Evolutionary conservation across 92 coral and sea anemone species (phyloP), one percentile per base, ranked within the genome.

Genomic region (Porites rus): DNA sequence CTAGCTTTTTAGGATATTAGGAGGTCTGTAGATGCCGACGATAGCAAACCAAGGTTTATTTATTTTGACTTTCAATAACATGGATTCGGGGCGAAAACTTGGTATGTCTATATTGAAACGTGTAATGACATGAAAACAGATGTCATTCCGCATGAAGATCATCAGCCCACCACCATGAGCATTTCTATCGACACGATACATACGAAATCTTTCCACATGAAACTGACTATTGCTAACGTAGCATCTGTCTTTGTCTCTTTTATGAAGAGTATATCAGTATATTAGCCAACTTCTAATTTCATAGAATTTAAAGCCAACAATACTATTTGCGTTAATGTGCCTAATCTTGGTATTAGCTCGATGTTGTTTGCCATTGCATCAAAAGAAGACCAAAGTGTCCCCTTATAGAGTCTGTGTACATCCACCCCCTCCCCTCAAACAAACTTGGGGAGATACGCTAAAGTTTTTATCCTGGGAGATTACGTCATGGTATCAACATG

Each of bases 161-260:
- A 88, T 51, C 38, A 88, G 54, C 24, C 85, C 89, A 38, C 76
- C 89, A 18, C 92, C 92, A 77, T 75, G 79, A 53, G 83, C 65
- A 19, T 88, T 19, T 88, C 83, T 88, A 71, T 87, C 87, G 54
- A 75, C 62, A 11, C 84, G 64, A 20, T 38, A 24, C 76, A 85
- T 63, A 56, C 87, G 76, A 72, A 70, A 81, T 11, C 87, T 81
- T 21, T 72, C 79, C 17, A 87, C 75, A 72, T 31, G n/a, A 38
- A 38, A 38, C 6, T 72, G 87, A 65, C 77, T 51, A 69, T 81
- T 62, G 28, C 78, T 75, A 13, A 86, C 21, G 25, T 81, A 38
- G 64, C 38, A 75, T 81, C 91, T 53, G 81, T 38, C 51, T 88
- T 80, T 17, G 87, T 81, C 77, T 88, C 91, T 61, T 87, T 77